A percentile compares a stretch with the other conserved stretches of the same genome.
phyloP scores from a whole-genome alignment of 2,888 invertebrate species.

The Pachymerium ferrugineum region DNA sequence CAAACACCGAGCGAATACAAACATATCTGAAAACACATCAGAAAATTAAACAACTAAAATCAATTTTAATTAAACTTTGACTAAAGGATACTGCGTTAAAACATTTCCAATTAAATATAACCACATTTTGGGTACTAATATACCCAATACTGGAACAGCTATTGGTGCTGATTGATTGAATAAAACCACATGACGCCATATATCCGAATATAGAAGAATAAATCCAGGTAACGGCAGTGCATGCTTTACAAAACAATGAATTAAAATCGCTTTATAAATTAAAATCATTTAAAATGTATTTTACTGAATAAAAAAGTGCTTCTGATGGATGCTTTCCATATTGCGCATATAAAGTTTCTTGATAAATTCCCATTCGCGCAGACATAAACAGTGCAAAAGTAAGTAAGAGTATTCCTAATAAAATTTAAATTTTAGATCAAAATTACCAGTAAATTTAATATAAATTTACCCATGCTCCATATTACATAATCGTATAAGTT shows the following conservation, averaged over 20 bases:
- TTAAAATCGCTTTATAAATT: background rate
- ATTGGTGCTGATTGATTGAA: constrained; percentile 60
- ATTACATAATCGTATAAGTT: constrained; percentile 52
- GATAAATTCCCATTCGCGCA: constrained; percentile 91
- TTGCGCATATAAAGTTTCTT: constrained; percentile 74
- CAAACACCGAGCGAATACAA: constrained; percentile 92
- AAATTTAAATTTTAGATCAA: background rate
- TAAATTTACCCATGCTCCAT: constrained; percentile 55
- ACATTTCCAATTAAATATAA: constrained; percentile 74
- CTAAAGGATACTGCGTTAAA: constrained; percentile 71
- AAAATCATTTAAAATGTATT: constrained; percentile 37
- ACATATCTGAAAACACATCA: constrained; percentile 58
- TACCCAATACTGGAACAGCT: constrained; percentile 53
- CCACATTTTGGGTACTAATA: constrained; percentile 65
- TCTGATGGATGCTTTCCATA: constrained; percentile 90
- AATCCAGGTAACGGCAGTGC: constrained; percentile 85
- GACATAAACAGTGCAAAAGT: constrained; percentile 85
- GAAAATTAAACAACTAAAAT: background rate
- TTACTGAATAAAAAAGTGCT: constrained; percentile 74
- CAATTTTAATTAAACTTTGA: constrained; percentile 31
- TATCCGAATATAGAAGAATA: constrained; percentile 67
- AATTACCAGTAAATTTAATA: background rate
- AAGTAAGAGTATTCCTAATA: constrained; percentile 65
- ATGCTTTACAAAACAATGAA: constrained; percentile 56
- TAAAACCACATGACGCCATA: constrained; percentile 67